Conservation (phyloP, 35 echinoderm and acorn worm genomes). For the Lytechinus pictus region DNA sequence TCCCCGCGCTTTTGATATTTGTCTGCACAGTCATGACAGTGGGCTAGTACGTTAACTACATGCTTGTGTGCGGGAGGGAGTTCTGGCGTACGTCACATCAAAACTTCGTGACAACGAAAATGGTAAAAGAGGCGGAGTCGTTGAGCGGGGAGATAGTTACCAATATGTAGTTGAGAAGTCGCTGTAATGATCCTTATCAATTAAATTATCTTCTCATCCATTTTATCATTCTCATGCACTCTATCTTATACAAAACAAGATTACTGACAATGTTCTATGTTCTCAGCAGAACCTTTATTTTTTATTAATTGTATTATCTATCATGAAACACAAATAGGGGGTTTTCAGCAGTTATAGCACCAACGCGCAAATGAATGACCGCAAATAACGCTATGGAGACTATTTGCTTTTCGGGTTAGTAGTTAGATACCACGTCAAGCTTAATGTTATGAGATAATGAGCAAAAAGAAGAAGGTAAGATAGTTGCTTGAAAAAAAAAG, state of each 20-base stretch:
- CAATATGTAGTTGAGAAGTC: neutral
- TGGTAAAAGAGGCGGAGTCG: neutral
- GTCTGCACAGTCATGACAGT: neutral
- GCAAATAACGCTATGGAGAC: neutral
- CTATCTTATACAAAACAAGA: neutral
- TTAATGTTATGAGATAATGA: neutral
- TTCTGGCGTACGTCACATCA: neutral
- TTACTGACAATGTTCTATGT: neutral
- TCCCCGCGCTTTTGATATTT: neutral
- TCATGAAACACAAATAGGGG: too few species aligned
- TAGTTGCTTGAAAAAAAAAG: neutral
- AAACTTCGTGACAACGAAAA: neutral
- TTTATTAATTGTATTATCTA: too few species aligned
- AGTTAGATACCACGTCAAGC: neutral
- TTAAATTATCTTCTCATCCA: neutral
- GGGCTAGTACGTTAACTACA: neutral
- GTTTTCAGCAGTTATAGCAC: neutral
- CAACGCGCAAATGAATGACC: neutral
- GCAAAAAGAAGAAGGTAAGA: neutral
- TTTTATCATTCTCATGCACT: neutral
- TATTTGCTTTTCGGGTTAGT: neutral
- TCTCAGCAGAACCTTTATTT: too few species aligned
- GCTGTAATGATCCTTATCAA: neutral
- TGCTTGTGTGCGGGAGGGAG: neutral
- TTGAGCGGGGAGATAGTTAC: neutral